Evolutionary conservation across 2,888 invertebrate genomes (phyloP).

Genomic region (Chironomus tentans): DNA sequence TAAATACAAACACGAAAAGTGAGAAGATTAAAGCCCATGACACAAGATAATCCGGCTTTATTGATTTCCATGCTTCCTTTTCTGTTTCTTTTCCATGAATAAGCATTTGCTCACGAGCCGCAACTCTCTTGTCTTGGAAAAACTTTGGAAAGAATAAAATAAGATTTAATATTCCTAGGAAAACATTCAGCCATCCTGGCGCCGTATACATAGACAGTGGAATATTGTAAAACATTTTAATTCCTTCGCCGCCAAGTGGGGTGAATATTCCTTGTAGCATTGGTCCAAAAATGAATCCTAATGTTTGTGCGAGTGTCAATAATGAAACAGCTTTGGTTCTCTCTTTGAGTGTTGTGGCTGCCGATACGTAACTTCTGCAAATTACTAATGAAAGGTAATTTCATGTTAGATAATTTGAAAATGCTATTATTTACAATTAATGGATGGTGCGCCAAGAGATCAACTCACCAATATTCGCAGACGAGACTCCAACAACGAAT

Average conservation of each 20-base stretch:
- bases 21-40: constrained; percentile 70
- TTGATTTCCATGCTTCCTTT: constrained; percentile 60
- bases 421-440: constrained; percentile 50
- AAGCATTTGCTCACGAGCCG: constrained; percentile 68
- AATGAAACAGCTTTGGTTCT: constrained; percentile 75
- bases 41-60: constrained; percentile 64
- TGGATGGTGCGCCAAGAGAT: not conserved
- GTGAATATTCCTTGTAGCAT: constrained; percentile 73
- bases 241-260: constrained; percentile 61
- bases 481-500: constrained; percentile 60
- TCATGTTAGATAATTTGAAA: constrained; percentile 25
- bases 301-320: constrained; percentile 73
- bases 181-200: constrained; percentile 74
- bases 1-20: constrained; percentile 79
- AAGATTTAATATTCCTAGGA: constrained; percentile 63
- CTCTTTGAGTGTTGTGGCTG: constrained; percentile 70
- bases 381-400: constrained; percentile 50
- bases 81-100: constrained; percentile 62
- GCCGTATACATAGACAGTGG: constrained; percentile 81
- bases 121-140: constrained; percentile 64
- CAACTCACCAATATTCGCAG: constrained; percentile 55
- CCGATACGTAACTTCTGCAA: constrained; percentile 73
- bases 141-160: constrained; percentile 62
- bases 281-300: constrained; percentile 81
- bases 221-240: constrained; percentile 45